Evolutionary conservation across 2,113 vertebrate genomes (phyloP), one percentile per base, ranked within the genome.

Genomic region (Pycnonotus jocosus): DNA sequence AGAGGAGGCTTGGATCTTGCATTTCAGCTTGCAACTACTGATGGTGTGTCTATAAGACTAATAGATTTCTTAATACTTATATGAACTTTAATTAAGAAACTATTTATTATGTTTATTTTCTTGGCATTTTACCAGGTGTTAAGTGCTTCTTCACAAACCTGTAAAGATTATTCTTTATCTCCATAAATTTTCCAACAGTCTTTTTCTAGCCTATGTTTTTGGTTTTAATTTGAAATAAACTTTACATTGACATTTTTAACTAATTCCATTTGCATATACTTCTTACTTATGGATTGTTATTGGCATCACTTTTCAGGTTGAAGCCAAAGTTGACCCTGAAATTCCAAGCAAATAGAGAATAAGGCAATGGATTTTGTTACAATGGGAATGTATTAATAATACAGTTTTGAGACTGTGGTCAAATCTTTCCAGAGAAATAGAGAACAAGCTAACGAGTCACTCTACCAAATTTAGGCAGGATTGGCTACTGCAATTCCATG

Each of bases 1-100:
- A 97, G 98, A 96, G 98, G 98, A 57, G 98, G 98, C 72, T 97
- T 99, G 86, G 98, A 98, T 93, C 96, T 99, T 71, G 97, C 97
- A 38, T 99, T 98, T 97, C 97, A 98, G 68, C 95, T 98, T 51
- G 96, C 97, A 58, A 83, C 96, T 76, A 95, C 97, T 35, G 95
- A 98, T 90, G 98, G 98, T 99, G 96, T 28, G 96, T 97, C 50
- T 95, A 2, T 72, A 48, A 81, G 22, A 78, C 35, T 78, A 56
- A 42, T 4, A 62, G 15, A 25, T 47, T 77, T 81, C 7, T 44
- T 77, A 88, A 86, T 22, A 42, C 30, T 64, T 89, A 28, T 7
- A 10, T 58, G 35, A 35, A 37, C 9, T 76, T 62, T 6, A 50
- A 27, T 76, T 69, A 56, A 18, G 80, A 69, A 91, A 61, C 6